These are phyloP conservation scores for Opisthograptis luteolata DNA, from an alignment of 2,888 invertebrate species.

Conservation along the genomic window DNA sequence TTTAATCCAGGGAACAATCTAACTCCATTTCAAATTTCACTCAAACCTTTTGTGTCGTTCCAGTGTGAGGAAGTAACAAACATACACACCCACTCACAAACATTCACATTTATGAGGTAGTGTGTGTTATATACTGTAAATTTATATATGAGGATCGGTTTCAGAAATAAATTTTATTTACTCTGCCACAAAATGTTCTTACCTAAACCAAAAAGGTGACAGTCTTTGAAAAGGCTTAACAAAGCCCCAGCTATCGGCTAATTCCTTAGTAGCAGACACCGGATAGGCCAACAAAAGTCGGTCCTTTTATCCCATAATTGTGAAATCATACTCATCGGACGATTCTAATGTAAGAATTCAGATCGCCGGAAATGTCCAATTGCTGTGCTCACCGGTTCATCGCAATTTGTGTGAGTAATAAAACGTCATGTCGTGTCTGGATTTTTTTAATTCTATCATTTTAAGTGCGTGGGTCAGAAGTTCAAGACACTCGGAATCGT, in stretches of 20 bases:
- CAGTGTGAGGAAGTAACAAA: no score
- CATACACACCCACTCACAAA: no score
- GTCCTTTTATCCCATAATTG: constrained; percentile 27
- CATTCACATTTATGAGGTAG: no score
- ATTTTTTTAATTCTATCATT: constrained; percentile 15
- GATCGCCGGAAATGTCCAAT: constrained; percentile 35
- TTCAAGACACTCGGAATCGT: not conserved
- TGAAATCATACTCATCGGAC: constrained; percentile 7
- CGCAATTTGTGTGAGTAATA: constrained; percentile 26
- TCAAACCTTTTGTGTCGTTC: no score
- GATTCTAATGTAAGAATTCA: constrained; percentile 24
- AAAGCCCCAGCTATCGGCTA: constrained; percentile 5
- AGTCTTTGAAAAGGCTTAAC: no score
- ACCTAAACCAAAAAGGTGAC: no score
- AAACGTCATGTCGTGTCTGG: constrained; percentile 16
- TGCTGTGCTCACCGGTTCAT: constrained; percentile 29
- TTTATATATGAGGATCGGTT: no score
- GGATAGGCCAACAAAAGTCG: constrained; percentile 9
- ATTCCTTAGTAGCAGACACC: constrained; percentile 16
- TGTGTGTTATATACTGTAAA: no score
- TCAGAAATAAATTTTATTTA: no score
- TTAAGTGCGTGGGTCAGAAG: constrained; percentile 19
- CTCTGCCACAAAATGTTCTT: no score
- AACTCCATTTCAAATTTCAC: no score
- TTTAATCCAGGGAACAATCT: no score